Percentiles rank a stretch among this genome's conserved stretches.
phyloP scores from a whole-genome alignment of 1,140 invertebrate species.

The Brachystomella parvula region DNA sequence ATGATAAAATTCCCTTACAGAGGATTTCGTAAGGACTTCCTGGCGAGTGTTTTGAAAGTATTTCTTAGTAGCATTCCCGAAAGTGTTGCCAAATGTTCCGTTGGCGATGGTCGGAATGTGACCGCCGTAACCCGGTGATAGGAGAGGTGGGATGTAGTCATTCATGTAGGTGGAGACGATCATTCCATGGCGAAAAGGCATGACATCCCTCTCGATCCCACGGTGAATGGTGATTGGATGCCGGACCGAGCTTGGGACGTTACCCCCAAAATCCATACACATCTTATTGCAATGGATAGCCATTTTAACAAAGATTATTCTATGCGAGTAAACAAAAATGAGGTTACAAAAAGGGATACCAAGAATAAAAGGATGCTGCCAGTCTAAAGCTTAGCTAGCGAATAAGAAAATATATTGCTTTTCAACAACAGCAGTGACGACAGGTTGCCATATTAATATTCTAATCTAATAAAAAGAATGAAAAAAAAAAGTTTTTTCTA shows the following conservation, averaged over 20 bases:
- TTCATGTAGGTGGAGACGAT: slow-evolving; percentile 27
- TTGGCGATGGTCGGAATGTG: slow-evolving; percentile 18
- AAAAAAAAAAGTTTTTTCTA: no score
- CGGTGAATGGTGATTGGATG: slow-evolving; percentile 12
- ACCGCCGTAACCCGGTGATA: slow-evolving; percentile 30
- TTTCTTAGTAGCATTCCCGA: slow-evolving; percentile 23
- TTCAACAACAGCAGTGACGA: no score
- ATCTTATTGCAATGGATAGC: no score
- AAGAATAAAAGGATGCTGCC: no score
- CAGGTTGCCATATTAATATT: no score
- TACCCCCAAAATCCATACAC: slow-evolving; percentile 21
- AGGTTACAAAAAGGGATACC: no score
- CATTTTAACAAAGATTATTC: slow-evolving; percentile 17
- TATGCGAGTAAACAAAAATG: no score
- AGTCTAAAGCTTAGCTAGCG: no score
- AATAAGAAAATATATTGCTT: no score
- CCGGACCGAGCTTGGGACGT: slow-evolving; percentile 5
- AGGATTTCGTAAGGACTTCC: slow-evolving; percentile 20
- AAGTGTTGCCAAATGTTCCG: slow-evolving; percentile 23
- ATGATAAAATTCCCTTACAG: neutral
- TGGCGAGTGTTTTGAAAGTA: slow-evolving; percentile 27
- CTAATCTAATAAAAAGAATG: no score
- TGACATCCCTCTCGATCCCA: slow-evolving; percentile 28
- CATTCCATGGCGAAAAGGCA: slow-evolving; percentile 27
- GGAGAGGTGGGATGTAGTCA: slow-evolving; percentile 27